Evolutionary conservation across 2,888 invertebrate genomes (phyloP).

Genomic region (Oxystoma pomonae): DNA sequence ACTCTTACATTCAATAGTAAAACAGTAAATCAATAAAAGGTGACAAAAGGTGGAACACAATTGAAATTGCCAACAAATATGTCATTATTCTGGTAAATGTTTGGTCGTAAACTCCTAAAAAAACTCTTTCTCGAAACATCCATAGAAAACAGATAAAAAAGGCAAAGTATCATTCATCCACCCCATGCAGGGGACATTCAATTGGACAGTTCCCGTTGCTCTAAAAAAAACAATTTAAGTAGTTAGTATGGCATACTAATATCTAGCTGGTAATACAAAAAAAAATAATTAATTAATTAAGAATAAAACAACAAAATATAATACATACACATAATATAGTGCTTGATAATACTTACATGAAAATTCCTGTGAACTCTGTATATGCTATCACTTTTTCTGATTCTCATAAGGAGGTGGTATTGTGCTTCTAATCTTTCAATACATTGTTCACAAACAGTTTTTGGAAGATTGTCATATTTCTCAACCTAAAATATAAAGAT

Average conservation of each 20-base stretch:
- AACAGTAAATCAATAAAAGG: not conserved
- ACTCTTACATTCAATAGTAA: not conserved
- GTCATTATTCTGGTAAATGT: not conserved
- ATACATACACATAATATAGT: no score
- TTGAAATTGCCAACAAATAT: not conserved
- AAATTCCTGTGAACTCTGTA: slow-evolving; percentile 39
- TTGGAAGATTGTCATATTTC: slow-evolving; percentile 56
- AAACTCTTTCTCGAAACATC: not conserved
- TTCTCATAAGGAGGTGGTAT: slow-evolving; percentile 50
- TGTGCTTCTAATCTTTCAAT: slow-evolving; percentile 53
- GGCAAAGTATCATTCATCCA: slow-evolving; percentile 22
- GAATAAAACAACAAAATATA: no score
- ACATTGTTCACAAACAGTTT: slow-evolving; percentile 60
- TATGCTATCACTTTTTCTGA: slow-evolving; percentile 44
- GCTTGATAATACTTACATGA: slow-evolving; percentile 37
- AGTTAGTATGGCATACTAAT: no score
- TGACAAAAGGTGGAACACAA: not conserved
- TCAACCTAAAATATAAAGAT: slow-evolving; percentile 40
- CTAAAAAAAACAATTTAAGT: slow-evolving; percentile 30
- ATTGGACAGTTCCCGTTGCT: slow-evolving; percentile 41
- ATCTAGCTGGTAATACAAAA: no score
- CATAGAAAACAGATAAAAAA: slow-evolving; percentile 3
- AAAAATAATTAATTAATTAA: no score
- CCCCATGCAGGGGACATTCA: slow-evolving; percentile 40
- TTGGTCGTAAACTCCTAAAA: not conserved